Base-by-base conservation (phyloP, 1,140 invertebrate species). In the Drosophila insularis region DNA sequence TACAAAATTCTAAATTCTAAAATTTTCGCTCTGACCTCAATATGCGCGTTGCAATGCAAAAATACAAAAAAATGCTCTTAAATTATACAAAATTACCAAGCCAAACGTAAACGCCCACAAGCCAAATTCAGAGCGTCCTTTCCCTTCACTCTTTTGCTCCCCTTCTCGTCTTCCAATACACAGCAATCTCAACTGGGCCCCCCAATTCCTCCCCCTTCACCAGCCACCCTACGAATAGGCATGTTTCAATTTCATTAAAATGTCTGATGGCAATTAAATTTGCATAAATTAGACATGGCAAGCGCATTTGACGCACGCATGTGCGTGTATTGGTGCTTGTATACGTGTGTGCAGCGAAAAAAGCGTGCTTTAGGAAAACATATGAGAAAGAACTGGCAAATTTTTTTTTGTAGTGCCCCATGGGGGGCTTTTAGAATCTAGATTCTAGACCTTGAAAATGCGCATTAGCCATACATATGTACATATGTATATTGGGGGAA, bases 231-330 rank as follows among this genome's bases (percentile, higher is more conserved):
- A 23, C 59, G 37, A 62, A 23, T 59, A 46, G 60, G 60, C 63
- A 69, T 70, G 65, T 70, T 70, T 78, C 55, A 64, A 74, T 66
- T 78, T 81, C 65, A 78, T 81, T 81, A 71, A 77, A 81, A 78
- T 74, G 78, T 74, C 77, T 78, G 77, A 67, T 59, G 62, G 65
- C 81, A 85, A 85, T 86, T 78, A 86, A 86, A 81, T 85, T 85
- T 81, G 78, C 81, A 86, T 85, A 86, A 86, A 86, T 85, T 78
- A 78, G 68, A 86, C 54, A 77, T 61, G 63, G 60, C 63, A 62
- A 74, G 46, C 69, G 73, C 69, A 69, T 76, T 71, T 64, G 35
- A 67, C 59, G 70, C 62, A 68, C 58, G 63, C 43, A 50, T 50
- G 43, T 50, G 43, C 43, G 43, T 50, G 43, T 50, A 19, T 50